A percentile compares a stretch with the other conserved stretches of the same genome.
Evolutionary conservation across 2,888 invertebrate genomes (phyloP).

Genomic region (Spilosoma lubricipeda): DNA sequence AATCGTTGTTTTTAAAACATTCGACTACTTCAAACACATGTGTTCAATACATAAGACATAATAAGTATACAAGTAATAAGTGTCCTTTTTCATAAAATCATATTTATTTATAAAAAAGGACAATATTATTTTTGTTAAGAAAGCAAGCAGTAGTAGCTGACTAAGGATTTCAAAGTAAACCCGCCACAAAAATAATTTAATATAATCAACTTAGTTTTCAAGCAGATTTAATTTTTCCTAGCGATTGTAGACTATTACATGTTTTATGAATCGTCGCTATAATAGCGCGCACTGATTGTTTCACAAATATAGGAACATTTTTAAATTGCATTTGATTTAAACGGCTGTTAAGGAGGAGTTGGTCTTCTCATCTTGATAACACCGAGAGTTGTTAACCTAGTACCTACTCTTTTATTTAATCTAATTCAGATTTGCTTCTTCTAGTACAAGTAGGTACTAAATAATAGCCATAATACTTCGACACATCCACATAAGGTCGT

Average conservation of each 20-base stretch:
- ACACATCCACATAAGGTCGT: not conserved
- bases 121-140: too few relatives aligned
- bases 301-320: conserved; percentile 32
- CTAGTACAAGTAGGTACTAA: not conserved
- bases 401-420: not conserved
- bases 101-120: too few relatives aligned
- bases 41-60: not conserved
- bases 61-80: too few relatives aligned
- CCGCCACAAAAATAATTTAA: not conserved
- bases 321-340: conserved; percentile 21
- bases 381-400: too few relatives aligned
- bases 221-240: not conserved
- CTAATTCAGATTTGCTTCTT: not conserved
- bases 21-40: not conserved
- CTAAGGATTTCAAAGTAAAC: not conserved
- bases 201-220: not conserved
- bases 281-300: conserved; percentile 40
- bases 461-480: not conserved
- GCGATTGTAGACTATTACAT: not conserved
- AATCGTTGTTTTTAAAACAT: not conserved
- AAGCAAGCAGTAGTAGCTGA: too few relatives aligned
- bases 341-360: conserved; percentile 30
- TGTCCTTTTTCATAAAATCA: too few relatives aligned
- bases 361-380: not conserved
- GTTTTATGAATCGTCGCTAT: conserved; percentile 2